Percentiles rank a stretch among this genome's conserved stretches.
phyloP scores from a whole-genome alignment of 2,113 vertebrate species.

The Centropristis striata region DNA sequence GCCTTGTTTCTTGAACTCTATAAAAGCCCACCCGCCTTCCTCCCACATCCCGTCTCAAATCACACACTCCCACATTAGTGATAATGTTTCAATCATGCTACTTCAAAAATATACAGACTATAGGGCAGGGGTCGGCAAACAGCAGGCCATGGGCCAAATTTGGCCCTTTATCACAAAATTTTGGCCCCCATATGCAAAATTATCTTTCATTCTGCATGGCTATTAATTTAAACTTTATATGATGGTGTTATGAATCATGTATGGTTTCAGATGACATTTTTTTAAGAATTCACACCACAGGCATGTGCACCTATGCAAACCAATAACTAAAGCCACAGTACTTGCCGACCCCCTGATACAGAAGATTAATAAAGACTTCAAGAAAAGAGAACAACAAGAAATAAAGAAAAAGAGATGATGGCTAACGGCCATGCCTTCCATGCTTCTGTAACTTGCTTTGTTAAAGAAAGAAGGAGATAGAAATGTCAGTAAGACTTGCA shows the following conservation, averaged over 20 bases:
- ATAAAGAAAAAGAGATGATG: constrained; percentile 50
- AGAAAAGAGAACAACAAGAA: constrained; percentile 17
- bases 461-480: constrained; percentile 34
- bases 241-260: neutral
- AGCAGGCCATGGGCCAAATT: neutral
- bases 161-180: neutral
- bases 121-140: constrained; percentile 38
- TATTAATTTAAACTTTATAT: no score
- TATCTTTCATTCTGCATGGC: neutral
- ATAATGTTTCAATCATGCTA: constrained; percentile 52
- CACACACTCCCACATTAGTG: constrained; percentile 18
- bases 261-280: neutral
- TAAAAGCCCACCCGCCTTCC: neutral
- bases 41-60: constrained; percentile 14
- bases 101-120: constrained; percentile 27
- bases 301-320: neutral
- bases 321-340: neutral
- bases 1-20: constrained; percentile 17
- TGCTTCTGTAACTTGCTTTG: constrained; percentile 71
- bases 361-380: neutral
- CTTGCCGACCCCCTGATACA: constrained; percentile 40
- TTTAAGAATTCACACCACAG: no score
- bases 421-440: constrained; percentile 77
- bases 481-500: constrained; percentile 43
- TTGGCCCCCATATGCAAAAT: neutral